Conservation (phyloP, 2,888 invertebrate genomes). For the Oscheius sp. region DNA sequence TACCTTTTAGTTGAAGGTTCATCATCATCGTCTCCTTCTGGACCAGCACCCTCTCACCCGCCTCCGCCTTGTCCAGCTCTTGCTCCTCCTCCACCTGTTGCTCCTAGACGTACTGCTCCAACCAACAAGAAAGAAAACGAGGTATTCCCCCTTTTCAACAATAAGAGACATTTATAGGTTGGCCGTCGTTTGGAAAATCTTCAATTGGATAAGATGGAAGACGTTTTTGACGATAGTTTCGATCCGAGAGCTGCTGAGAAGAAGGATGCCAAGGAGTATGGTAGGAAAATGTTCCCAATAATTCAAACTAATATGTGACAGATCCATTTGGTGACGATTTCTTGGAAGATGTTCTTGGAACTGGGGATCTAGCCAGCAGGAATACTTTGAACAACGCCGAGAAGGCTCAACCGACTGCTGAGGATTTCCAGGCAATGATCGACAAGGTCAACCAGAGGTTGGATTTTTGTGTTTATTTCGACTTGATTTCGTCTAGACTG, state of each 20-base stretch:
- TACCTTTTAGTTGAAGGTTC: constrained; percentile 24
- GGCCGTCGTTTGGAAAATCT: constrained; percentile 75
- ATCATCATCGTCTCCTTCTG: constrained; percentile 36
- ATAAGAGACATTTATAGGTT: constrained; percentile 60
- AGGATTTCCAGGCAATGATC: constrained; percentile 58
- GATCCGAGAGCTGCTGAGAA: constrained; percentile 86
- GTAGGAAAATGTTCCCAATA: constrained; percentile 8
- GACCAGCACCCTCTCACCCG: constrained; percentile 40
- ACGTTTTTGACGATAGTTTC: constrained; percentile 75
- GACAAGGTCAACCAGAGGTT: constrained; percentile 49
- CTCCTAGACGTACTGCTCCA: constrained; percentile 40
- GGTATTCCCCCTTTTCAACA: not conserved
- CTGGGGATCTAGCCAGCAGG: not conserved
- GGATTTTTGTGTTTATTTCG: not conserved
- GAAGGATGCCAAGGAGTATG: constrained; percentile 40
- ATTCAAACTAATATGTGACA: not conserved
- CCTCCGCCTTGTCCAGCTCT: constrained; percentile 40
- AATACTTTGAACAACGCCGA: constrained; percentile 21
- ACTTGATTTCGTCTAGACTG: constrained; percentile 13
- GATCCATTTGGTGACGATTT: constrained; percentile 53
- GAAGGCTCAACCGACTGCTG: constrained; percentile 40
- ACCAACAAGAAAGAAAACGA: not conserved
- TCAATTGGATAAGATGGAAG: constrained; percentile 75
- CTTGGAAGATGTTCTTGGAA: constrained; percentile 31
- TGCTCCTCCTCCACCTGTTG: constrained; percentile 47